A percentile compares a stretch with the other conserved stretches of the same genome.
Evolutionary conservation across 1,140 invertebrate species (phyloP).

Genomic region (Paracyclopina nana): DNA sequence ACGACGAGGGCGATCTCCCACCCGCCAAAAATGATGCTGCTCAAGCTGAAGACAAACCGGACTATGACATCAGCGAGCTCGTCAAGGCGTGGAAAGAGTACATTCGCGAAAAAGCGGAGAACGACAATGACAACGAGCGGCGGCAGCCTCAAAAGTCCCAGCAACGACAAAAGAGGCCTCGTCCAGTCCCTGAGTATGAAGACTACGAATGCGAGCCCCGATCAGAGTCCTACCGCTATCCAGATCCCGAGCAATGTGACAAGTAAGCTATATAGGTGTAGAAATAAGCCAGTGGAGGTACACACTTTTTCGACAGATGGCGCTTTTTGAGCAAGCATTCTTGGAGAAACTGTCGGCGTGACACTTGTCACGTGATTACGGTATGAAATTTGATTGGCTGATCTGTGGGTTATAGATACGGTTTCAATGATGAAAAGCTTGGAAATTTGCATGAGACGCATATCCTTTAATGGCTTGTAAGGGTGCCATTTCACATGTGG

Average conservation of each 20-base stretch:
- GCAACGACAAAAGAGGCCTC: neutral
- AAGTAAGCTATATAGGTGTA: neutral
- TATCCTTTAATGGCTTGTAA: neutral
- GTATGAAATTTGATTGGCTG: too few relatives aligned
- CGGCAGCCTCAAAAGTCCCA: neutral
- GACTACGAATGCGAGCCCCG: neutral
- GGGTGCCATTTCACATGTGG: neutral
- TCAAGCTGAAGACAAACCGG: neutral
- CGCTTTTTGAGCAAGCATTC: neutral
- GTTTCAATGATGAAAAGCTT: neutral
- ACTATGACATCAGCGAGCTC: neutral
- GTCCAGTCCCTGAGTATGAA: neutral
- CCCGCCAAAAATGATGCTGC: neutral
- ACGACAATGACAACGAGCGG: neutral
- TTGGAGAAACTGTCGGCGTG: neutral
- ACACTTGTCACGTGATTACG: neutral
- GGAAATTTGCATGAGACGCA: too few relatives aligned
- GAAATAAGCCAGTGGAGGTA: neutral
- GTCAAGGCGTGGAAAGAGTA: constrained; percentile 6
- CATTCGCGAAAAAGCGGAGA: neutral
- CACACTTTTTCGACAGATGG: neutral
- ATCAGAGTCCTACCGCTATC: neutral
- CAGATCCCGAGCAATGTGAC: constrained; percentile 6
- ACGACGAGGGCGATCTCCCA: neutral
- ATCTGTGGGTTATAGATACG: neutral